phyloP scores from a whole-genome alignment of 2,113 vertebrate genomes.

The Scartelaos histophorus region DNA sequence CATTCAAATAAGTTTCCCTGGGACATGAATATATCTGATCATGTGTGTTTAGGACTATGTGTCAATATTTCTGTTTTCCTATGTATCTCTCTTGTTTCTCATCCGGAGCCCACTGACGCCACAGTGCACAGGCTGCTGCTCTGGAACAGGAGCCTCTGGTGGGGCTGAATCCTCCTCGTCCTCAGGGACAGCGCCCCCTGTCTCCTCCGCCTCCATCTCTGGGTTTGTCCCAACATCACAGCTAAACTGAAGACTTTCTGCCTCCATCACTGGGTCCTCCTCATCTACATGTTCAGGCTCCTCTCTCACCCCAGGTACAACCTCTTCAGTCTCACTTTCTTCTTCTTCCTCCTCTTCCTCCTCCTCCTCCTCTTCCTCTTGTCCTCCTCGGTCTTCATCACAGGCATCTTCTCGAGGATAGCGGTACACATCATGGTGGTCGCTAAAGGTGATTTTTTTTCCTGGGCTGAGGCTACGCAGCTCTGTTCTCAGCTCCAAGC shows the following conservation, averaged over 20 bases:
- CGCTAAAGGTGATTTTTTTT: conserved; percentile 57
- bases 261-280: conserved; percentile 80
- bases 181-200: conserved; percentile 46
- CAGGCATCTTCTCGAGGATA: conserved; percentile 64
- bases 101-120: conserved; percentile 65
- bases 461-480: conserved; percentile 15
- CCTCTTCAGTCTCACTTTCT: conserved; percentile 37
- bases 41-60: no score
- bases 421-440: conserved; percentile 65
- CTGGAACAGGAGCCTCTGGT: conserved; percentile 8
- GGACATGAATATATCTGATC: no score
- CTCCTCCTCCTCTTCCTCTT: conserved; percentile 28
- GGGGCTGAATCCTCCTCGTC: conserved; percentile 25
- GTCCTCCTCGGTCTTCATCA: conserved; percentile 50
- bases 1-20: no score
- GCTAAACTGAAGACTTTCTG: conserved; percentile 82
- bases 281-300: conserved; percentile 46
- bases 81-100: conserved; percentile 69
- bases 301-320: conserved; percentile 35
- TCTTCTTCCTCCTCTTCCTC: conserved; percentile 33
- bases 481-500: conserved; percentile 50
- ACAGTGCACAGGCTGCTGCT: conserved; percentile 32
- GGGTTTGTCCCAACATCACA: conserved; percentile 72
- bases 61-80: not conserved
- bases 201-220: conserved; percentile 71